These are phyloP conservation scores for Notocelia uddmanniana DNA, from an alignment of 2,888 invertebrate genomes.

Conservation along the genomic window DNA sequence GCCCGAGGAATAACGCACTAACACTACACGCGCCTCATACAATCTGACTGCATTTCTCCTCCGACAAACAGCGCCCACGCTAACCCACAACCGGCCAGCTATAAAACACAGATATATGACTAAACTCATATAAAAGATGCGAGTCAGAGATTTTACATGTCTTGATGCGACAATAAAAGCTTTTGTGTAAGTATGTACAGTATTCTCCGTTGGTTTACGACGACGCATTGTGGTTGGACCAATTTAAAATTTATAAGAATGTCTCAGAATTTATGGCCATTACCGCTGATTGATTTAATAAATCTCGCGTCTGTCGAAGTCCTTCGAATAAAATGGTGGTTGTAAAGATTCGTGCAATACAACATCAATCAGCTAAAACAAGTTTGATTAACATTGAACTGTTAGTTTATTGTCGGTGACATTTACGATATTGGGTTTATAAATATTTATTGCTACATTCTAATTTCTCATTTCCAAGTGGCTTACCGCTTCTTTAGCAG, in stretches of 20 bases:
- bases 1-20: constrained; percentile 20
- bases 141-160: constrained; percentile 73
- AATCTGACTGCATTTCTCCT: constrained; percentile 24
- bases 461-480: constrained; percentile 37
- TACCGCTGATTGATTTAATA: constrained; percentile 42
- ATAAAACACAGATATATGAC: constrained; percentile 78
- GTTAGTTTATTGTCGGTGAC: constrained; percentile 45
- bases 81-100: constrained; percentile 62
- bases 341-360: constrained; percentile 35
- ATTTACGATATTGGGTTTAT: constrained; percentile 46
- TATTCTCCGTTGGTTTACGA: constrained; percentile 39
- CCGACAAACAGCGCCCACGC: constrained; percentile 79
- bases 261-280: constrained; percentile 39
- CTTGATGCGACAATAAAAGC: constrained; percentile 58
- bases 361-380: constrained; percentile 45
- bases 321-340: constrained; percentile 38
- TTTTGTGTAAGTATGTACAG: constrained; percentile 40
- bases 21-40: constrained; percentile 14
- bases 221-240: constrained; percentile 42
- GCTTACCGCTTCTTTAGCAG: constrained; percentile 61
- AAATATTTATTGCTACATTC: constrained; percentile 44
- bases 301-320: constrained; percentile 38
- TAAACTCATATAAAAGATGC: constrained; percentile 71
- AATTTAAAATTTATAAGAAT: constrained; percentile 45
- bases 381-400: constrained; percentile 44